Evolutionary conservation across 2,113 vertebrate genomes (phyloP).

Genomic region (Mustelus asterias): DNA sequence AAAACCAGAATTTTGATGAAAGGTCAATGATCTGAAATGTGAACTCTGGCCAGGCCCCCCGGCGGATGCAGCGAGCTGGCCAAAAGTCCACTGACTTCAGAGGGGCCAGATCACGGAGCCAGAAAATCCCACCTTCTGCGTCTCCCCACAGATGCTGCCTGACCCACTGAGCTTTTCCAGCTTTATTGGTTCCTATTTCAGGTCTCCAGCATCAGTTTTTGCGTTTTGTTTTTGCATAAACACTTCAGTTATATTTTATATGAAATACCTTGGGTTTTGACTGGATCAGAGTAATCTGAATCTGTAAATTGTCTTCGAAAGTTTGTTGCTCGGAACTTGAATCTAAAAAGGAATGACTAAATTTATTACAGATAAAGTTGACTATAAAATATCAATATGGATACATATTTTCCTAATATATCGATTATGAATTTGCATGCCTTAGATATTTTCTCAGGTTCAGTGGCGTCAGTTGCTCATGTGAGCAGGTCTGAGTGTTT

Average conservation of each 20-base stretch:
- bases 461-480: neutral
- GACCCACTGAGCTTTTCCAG: too few species aligned
- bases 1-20: too few species aligned
- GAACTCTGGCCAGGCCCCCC: too few species aligned
- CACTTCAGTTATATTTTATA: neutral
- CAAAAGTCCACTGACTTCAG: too few species aligned
- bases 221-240: neutral
- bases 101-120: too few species aligned
- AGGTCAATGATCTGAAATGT: too few species aligned
- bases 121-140: too few species aligned
- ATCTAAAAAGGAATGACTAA: slow-evolving; percentile 60
- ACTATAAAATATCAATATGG: neutral
- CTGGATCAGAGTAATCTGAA: slow-evolving; percentile 82
- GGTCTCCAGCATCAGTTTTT: too few species aligned
- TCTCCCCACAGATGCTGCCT: too few species aligned
- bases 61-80: too few species aligned
- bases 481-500: neutral
- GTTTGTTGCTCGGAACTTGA: slow-evolving; percentile 93
- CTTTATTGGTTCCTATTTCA: too few species aligned
- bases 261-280: slow-evolving; percentile 80
- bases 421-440: neutral
- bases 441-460: neutral
- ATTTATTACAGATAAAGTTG: neutral
- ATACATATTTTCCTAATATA: slow-evolving; percentile 69
- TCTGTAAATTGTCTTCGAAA: slow-evolving; percentile 82